Evolutionary conservation across 1,140 invertebrate genomes (phyloP), one percentile per base, ranked within the genome.

Genomic region (Diachasmimorpha longicaudata): DNA sequence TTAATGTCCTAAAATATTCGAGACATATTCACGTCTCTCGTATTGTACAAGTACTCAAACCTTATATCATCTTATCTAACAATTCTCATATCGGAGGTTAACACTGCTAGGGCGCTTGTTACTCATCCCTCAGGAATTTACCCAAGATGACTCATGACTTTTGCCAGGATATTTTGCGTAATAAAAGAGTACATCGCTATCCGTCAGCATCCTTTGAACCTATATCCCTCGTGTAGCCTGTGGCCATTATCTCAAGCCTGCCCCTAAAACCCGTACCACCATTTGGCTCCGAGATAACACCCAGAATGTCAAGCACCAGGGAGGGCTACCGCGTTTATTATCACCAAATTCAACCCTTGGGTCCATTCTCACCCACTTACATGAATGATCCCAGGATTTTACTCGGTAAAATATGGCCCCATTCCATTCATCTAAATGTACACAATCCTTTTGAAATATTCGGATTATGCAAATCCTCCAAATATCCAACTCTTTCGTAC

Each of bases 241-340:
- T 25, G 19, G 14, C 71, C 71, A 66, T 73, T 73, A 73, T 73
- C 71, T 73, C 55, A 13, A 66, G 52, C 25, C 16, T 55, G 36
- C 16, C 55, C n/a, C 25, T 36, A 73, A 73, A 39, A n/a, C 71
- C 52, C 31, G 14, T 25, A 39, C 71, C 48, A 72, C 55, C 52
- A 63, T 36, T 31, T 36, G 25, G 31, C 2, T 14, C 13, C 36
- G 42, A 63, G 52, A 73, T 73, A 63, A 73, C 55, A 39, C 16
- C n/a, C 36, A 63, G 31, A 73, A 66, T 73, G 71, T 73, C 52
- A 39, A 63, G 31, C 19, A 13, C 71, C 19, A 42, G 31, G 6
- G 44, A 39, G 48, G 52, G 48, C 46, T 23, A 44, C 55, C 19
- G 31, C 52, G 52, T 73, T 63, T 73, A 66, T 73, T 58, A 72